Evolutionary conservation across 2,888 invertebrate genomes (phyloP), one percentile per base, ranked within the genome.

Genomic region (Metalampra italica): DNA sequence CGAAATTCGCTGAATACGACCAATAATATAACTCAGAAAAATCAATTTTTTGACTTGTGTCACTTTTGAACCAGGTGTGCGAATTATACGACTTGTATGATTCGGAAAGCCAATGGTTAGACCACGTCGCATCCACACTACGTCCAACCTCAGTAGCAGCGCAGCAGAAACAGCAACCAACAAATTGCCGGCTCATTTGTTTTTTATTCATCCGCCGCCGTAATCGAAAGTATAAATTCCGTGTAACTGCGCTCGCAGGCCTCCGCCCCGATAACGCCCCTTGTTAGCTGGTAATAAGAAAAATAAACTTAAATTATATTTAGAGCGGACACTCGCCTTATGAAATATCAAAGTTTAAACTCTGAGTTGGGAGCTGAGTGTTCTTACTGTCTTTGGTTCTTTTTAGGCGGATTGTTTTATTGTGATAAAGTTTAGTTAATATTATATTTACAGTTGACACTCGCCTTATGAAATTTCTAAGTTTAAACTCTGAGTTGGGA

Each of bases 171-270:
- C 44, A 37, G 71, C 69, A 43, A 80, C 78, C 81, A 83, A 87
- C 87, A 86, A 87, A 87, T 87, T 83, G 79, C 67, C 76, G 75
- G 80, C 83, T 88, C 87, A 88, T 88, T 89, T 87, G 87, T 85
- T 87, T 88, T 88, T 88, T 88, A 88, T 86, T 87, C 86, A 83
- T 80, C 79, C 81, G 68, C 66, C 71, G 71, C 64, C 75, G 74
- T 88, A 89, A 89, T 89, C 88, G 88, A 89, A 89, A 87, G 82
- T 81, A 88, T 89, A 88, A 88, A 89, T 85, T 85, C 78, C 74
- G 71, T 79, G 74, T 82, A 82, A 81, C 79, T 78, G 78, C 83
- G 71, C 67, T 57, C 66, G 70, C 72, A 71, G 68, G 71, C 77
- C 73, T 60, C 57, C 67, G 71, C 72, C 62, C 80, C 80, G 84